Evolutionary conservation across 1,140 invertebrate species (phyloP).

Genomic region (Bombus haemorrhoidalis): DNA sequence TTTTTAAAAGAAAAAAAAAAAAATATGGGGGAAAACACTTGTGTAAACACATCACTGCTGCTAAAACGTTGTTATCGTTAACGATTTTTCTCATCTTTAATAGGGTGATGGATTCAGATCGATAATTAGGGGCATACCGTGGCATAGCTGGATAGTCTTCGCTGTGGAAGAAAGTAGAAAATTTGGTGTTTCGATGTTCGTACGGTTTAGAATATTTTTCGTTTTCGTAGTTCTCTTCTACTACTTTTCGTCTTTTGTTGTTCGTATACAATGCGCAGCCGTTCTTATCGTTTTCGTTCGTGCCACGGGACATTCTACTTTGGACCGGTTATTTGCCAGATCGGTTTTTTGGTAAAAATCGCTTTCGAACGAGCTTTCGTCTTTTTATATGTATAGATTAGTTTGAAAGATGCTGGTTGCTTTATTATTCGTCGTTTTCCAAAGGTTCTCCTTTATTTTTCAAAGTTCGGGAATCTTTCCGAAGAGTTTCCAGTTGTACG

Average conservation of each 20-base stretch:
- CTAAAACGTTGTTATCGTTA: conserved; percentile 56
- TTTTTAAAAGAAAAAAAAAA: conserved; percentile 5
- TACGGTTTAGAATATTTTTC: neutral
- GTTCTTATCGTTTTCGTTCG: conserved; percentile 24
- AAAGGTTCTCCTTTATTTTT: neutral
- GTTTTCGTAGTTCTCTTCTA: neutral
- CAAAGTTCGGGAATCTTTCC: neutral
- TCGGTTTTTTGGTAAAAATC: neutral
- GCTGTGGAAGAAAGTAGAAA: conserved; percentile 32
- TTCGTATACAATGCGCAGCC: neutral
- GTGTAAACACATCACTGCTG: conserved; percentile 56
- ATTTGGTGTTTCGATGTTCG: conserved; percentile 51
- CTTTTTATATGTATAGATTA: neutral
- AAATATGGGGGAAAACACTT: neutral
- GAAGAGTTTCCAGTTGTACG: neutral
- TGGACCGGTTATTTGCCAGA: conserved; percentile 10
- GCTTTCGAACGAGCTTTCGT: neutral
- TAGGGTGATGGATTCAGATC: conserved; percentile 48
- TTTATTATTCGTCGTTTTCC: neutral
- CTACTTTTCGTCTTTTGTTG: neutral
- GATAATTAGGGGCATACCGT: conserved; percentile 27
- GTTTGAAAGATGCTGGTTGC: neutral
- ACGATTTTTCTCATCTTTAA: conserved; percentile 48
- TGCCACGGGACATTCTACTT: conserved; percentile 1
- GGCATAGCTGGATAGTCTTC: conserved; percentile 28